These are phyloP conservation scores for Pachyramphus minor DNA, from an alignment of 2,113 vertebrate species.

Conservation along the genomic window DNA sequence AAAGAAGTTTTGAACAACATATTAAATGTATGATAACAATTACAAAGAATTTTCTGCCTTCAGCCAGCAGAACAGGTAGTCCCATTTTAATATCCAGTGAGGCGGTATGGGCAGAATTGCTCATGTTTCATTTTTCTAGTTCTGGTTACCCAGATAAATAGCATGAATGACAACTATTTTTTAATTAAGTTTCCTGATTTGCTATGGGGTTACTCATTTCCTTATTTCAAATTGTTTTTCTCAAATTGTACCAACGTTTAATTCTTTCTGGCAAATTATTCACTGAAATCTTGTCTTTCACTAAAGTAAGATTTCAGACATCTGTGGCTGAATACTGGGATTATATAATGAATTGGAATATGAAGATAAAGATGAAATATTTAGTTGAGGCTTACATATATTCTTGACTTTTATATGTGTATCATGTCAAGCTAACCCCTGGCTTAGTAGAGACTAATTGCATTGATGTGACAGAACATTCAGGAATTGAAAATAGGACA, in stretches of 20 bases:
- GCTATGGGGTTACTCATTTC: constrained; percentile 42
- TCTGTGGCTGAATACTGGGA: background rate
- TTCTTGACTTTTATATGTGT: background rate
- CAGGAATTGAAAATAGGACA: background rate
- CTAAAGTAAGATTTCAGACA: background rate
- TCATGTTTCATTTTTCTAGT: constrained; percentile 6
- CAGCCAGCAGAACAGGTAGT: background rate
- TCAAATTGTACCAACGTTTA: background rate
- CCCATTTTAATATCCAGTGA: background rate
- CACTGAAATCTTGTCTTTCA: background rate
- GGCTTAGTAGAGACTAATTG: background rate
- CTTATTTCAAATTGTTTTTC: constrained; percentile 27
- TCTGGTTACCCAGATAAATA: constrained; percentile 31
- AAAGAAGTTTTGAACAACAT: background rate
- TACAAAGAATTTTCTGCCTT: background rate
- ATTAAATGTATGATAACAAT: background rate
- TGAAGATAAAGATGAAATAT: background rate
- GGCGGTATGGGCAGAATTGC: background rate
- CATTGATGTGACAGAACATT: background rate
- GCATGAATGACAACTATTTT: constrained; percentile 20
- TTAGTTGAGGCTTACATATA: background rate
- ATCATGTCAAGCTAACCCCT: background rate
- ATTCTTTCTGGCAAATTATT: constrained; percentile 10
- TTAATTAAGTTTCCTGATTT: constrained; percentile 35
- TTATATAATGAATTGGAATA: background rate